Percentiles rank a stretch among this genome's conserved stretches.
Evolutionary conservation across 2,888 invertebrate species (phyloP).

Genomic region (Nemotelus pantherinus): DNA sequence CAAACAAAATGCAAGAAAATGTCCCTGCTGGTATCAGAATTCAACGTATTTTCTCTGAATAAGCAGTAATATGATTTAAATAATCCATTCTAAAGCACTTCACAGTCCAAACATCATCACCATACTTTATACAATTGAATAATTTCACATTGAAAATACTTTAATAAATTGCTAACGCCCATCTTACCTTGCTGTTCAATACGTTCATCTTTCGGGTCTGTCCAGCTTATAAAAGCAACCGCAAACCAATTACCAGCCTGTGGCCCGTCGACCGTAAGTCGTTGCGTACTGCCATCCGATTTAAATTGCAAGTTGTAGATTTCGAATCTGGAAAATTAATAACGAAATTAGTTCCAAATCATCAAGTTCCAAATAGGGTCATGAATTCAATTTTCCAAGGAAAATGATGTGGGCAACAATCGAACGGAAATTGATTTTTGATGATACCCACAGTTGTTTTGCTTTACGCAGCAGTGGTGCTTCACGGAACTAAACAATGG

Average conservation of each 20-base stretch:
- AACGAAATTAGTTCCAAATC: conserved; percentile 25
- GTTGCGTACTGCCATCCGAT: conserved; percentile 71
- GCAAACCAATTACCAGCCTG: conserved; percentile 83
- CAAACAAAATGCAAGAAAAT: no score
- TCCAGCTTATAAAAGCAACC: conserved; percentile 80
- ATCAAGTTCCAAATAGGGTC: not conserved
- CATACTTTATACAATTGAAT: no score
- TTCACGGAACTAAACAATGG: not conserved
- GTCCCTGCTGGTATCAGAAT: no score
- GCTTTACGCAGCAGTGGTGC: not conserved
- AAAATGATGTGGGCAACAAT: not conserved
- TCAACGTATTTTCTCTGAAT: no score
- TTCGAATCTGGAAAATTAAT: conserved; percentile 61
- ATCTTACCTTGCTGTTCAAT: conserved; percentile 79
- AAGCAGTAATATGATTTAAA: no score
- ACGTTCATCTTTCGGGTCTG: conserved; percentile 75
- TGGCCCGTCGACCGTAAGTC: conserved; percentile 73
- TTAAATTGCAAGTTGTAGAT: conserved; percentile 70
- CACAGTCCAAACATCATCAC: no score
- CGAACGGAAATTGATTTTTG: not conserved
- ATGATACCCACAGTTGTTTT: not conserved
- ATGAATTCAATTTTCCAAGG: not conserved
- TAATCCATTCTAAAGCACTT: no score
- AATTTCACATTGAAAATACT: no score
- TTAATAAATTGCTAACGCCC: no score